phyloP scores from a whole-genome alignment of 2,797 vertebrate species.

The Pangasius sanitwongsei region DNA sequence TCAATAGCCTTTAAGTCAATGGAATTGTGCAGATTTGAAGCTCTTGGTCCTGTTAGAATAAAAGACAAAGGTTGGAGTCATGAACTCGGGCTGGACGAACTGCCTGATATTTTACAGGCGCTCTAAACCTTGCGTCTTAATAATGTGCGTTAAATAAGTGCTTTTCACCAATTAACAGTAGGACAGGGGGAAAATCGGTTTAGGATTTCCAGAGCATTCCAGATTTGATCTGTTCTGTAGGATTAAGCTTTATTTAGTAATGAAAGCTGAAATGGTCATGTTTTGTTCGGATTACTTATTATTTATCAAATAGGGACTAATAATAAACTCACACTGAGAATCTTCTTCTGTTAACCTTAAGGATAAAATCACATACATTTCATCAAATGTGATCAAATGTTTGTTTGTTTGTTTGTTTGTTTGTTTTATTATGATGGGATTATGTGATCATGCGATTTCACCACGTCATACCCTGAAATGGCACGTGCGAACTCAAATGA shows the following conservation, averaged over 20 bases:
- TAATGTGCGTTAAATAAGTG: not conserved
- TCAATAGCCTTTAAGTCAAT: constrained; percentile 60
- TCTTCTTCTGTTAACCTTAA: not conserved
- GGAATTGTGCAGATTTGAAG: constrained; percentile 50
- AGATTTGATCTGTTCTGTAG: not conserved
- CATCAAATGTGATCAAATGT: not conserved
- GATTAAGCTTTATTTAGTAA: not conserved
- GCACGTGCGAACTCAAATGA: not conserved
- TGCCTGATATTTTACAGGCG: not conserved
- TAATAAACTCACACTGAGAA: not conserved
- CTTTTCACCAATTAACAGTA: not conserved
- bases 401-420: too few species aligned
- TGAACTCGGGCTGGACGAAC: constrained; percentile 15
- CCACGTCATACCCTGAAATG: not conserved
- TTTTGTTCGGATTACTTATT: not conserved
- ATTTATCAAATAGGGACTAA: not conserved
- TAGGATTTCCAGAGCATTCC: not conserved
- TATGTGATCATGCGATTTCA: not conserved
- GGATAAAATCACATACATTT: not conserved
- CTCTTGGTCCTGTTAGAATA: constrained; percentile 39
- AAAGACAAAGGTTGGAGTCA: constrained; percentile 35
- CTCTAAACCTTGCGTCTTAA: constrained; percentile 1
- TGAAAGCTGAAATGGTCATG: not conserved
- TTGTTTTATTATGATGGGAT: too few species aligned
- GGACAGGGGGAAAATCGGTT: not conserved